These are phyloP conservation scores for Patiria pectinifera DNA, from an alignment of 53 echinoderm and acorn worm genomes.

Conservation along the genomic window DNA sequence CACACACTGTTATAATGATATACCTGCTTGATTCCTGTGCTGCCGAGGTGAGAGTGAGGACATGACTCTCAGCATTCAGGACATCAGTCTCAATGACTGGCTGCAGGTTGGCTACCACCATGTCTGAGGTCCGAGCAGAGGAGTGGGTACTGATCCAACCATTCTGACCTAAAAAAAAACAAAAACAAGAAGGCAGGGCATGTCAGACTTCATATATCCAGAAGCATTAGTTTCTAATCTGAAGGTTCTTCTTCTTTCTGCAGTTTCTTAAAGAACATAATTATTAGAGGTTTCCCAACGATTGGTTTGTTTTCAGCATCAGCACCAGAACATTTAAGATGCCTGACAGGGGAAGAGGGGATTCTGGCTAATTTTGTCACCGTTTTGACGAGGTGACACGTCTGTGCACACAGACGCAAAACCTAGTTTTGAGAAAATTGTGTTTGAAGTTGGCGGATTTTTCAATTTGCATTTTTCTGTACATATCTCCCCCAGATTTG, in stretches of 20 bases:
- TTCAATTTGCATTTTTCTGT: no score
- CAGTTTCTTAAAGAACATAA: no score
- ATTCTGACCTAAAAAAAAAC: conserved; percentile 60
- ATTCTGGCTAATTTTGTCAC: no score
- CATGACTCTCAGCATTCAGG: conserved; percentile 24
- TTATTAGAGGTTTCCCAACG: no score
- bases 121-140: conserved; percentile 9
- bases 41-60: conserved; percentile 12
- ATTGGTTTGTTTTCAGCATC: no score
- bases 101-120: neutral
- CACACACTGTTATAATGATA: neutral
- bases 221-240: neutral
- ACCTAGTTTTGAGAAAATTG: no score
- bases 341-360: no score
- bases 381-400: no score
- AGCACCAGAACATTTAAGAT: no score
- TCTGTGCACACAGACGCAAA: no score
- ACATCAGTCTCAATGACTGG: conserved; percentile 34
- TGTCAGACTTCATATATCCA: neutral
- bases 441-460: no score
- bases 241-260: neutral
- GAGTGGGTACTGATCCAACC: conserved; percentile 72
- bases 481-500: no score
- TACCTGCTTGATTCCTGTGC: conserved; percentile 49
- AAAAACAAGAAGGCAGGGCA: neutral